Evolutionary conservation across 1,140 invertebrate genomes (phyloP), one percentile per base, ranked within the genome.

Genomic region (Drosophila quadrilineata): DNA sequence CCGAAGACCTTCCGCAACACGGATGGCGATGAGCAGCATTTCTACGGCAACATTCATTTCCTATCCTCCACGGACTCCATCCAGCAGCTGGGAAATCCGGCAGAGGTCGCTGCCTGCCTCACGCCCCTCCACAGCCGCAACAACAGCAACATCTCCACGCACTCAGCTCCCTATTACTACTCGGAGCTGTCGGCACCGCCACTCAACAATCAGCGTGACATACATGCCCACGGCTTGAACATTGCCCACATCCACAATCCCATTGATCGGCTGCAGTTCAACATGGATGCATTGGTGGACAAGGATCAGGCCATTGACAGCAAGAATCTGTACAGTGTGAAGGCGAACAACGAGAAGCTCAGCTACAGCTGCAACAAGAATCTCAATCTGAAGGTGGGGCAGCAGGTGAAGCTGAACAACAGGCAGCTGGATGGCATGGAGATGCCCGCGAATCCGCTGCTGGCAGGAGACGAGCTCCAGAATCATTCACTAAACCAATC

Each of bases 91-190:
- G 85, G 75, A 3, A 40, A 12, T 10, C 19, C 14, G 6, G 45
- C 19, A 14, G 28, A 28, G 10, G 62, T 62, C 0, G 77, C 74
- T 0, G 65, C 58, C 0, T 57, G 33, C 31, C 26, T 76, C 9
- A 82, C 85, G 3, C 87, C 88, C 0, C 45, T 85, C 6, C 88
- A 89, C 12, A 89, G 88, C 56, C 73, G 88, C 1, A 89, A 88
- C 46, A 89, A 89, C 40, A 89, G 88, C 48, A 89, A 89, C 33
- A 87, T 89, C 1, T 89, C 91, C 14, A 92, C 92, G 26, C 92
- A 93, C 59, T 92, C 92, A 9, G 95, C 95, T 9, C 95, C 95
- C 0, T 96, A 97, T 84, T 97, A 97, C 79, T 96, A 96, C 89
- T 96, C 95, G 0, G 96, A 97, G 89, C 6, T 88, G n/a, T 50